These are phyloP conservation scores for Drosophila sturtevanti DNA, from an alignment of 1,140 invertebrate species.

Conservation along the genomic window DNA sequence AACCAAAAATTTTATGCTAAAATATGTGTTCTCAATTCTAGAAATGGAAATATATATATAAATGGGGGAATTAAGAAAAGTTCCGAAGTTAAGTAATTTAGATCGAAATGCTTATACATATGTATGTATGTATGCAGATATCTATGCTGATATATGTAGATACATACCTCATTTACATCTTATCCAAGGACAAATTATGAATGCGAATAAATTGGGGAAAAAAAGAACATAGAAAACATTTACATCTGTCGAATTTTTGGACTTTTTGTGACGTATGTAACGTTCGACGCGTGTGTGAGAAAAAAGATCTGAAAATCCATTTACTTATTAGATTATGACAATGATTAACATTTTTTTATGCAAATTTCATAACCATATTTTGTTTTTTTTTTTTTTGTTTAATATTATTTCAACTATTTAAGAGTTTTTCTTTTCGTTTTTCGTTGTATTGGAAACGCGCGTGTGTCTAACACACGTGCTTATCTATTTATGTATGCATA, in stretches of 20 bases:
- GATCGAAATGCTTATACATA: neutral
- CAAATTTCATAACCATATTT: constrained; percentile 25
- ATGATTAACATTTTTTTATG: constrained; percentile 18
- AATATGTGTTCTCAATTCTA: neutral
- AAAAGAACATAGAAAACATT: neutral
- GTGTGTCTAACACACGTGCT: constrained; percentile 13
- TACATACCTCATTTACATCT: neutral
- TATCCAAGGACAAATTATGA: no score
- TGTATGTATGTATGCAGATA: neutral
- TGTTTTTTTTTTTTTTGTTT: constrained; percentile 8
- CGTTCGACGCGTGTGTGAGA: neutral
- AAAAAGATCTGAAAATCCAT: neutral
- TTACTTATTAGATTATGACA: constrained; percentile 21
- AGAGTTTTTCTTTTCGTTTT: constrained; percentile 10
- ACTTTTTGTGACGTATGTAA: neutral
- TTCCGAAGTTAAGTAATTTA: neutral
- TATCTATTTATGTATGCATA: constrained; percentile 43
- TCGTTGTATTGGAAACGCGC: constrained; percentile 37
- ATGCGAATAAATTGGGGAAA: no score
- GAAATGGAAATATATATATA: no score
- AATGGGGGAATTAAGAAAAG: neutral
- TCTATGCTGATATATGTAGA: neutral
- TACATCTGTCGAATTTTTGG: neutral
- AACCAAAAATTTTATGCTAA: neutral
- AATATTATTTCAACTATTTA: neutral